Conservation (phyloP, 1,140 invertebrate species). For the Philopotamus ludificatus region DNA sequence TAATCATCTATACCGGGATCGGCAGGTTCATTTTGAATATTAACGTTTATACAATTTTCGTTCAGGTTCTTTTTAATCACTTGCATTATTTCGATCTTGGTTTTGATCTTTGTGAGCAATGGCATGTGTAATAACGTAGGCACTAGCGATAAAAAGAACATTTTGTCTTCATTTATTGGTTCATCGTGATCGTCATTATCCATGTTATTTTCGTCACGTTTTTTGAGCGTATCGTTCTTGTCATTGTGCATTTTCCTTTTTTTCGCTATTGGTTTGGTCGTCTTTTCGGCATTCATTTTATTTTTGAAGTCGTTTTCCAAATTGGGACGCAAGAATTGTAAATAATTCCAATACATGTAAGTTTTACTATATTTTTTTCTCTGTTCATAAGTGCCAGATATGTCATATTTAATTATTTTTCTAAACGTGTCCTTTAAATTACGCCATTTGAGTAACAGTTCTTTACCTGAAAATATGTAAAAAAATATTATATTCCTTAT, state of each 20-base stretch:
- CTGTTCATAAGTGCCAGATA: neutral
- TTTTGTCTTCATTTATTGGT: neutral
- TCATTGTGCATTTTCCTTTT: neutral
- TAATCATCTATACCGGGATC: too few species aligned
- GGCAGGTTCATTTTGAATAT: too few species aligned
- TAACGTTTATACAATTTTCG: too few species aligned
- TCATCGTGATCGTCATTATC: neutral
- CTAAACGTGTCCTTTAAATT: conserved; percentile 5
- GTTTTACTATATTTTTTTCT: neutral
- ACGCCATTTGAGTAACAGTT: neutral
- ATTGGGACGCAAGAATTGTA: neutral
- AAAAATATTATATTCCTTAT: neutral
- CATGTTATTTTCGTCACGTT: neutral
- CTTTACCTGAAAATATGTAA: neutral
- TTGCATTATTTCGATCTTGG: neutral
- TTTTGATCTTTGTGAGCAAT: neutral
- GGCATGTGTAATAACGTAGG: neutral
- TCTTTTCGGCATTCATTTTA: neutral
- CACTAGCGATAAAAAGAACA: neutral
- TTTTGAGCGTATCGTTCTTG: neutral
- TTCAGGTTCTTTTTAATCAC: neutral
- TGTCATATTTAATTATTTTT: neutral
- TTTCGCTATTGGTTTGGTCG: neutral
- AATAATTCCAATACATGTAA: neutral
- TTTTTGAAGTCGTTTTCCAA: neutral